Evolutionary conservation across 2,888 invertebrate genomes (phyloP).

Genomic region (Kryphioiulus occultus): DNA sequence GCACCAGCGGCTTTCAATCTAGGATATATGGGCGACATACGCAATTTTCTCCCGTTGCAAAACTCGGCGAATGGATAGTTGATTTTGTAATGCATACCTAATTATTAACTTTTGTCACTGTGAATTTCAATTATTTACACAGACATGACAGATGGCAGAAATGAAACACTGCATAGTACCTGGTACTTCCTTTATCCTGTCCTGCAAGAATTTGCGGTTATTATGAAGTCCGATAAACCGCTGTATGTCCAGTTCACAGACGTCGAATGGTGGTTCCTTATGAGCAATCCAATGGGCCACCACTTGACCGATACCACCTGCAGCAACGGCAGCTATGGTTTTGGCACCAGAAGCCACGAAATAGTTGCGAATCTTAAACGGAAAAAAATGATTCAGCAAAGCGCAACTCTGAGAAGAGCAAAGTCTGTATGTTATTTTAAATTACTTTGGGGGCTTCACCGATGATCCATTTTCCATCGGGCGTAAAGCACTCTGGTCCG

Average conservation of each 20-base stretch:
- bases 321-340: conserved; percentile 92
- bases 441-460: conserved; percentile 91
- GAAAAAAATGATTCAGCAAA: not conserved
- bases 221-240: conserved; percentile 92
- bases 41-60: conserved; percentile 83
- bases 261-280: conserved; percentile 80
- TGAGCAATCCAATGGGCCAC: conserved; percentile 87
- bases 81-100: conserved; percentile 77
- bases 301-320: conserved; percentile 92
- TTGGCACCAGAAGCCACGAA: conserved; percentile 95
- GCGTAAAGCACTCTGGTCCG: conserved; percentile 93
- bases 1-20: conserved; percentile 89
- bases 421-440: not conserved
- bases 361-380: conserved; percentile 81
- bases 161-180: conserved; percentile 65
- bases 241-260: conserved; percentile 88
- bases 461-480: conserved; percentile 94
- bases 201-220: conserved; percentile 88
- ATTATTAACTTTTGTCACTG: not conserved
- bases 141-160: not conserved
- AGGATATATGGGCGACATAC: conserved; percentile 95
- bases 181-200: conserved; percentile 91
- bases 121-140: not conserved
- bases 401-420: not conserved
- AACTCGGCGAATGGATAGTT: conserved; percentile 88